These are phyloP conservation scores for Pissodes strobi DNA, from an alignment of 1,140 invertebrate genomes.

Conservation along the genomic window DNA sequence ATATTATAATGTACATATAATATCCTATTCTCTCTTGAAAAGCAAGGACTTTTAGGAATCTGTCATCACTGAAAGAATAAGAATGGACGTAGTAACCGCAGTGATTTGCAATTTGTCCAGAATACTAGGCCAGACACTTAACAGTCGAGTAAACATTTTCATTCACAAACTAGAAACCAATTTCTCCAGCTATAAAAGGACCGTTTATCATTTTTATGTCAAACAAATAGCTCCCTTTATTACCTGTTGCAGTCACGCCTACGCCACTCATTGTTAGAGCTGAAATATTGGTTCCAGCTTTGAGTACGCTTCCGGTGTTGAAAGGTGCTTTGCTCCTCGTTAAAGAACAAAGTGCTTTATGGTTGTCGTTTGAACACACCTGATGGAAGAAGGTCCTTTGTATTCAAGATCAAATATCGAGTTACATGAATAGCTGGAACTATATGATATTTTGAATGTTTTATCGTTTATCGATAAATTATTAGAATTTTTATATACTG, in stretches of 20 bases:
- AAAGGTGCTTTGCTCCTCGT: constrained; percentile 21
- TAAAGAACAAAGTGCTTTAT: neutral
- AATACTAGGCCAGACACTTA: neutral
- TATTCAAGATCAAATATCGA: constrained; percentile 1
- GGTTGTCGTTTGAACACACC: constrained; percentile 10
- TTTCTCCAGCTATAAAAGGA: constrained; percentile 28
- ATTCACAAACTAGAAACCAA: constrained; percentile 19
- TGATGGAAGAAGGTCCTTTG: neutral
- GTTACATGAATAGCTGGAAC: neutral
- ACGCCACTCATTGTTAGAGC: constrained; percentile 2
- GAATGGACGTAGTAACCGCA: constrained; percentile 1
- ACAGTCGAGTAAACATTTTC: constrained; percentile 32
- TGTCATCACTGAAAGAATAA: no score
- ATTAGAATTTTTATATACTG: no score
- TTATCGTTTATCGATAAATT: no score
- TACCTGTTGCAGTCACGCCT: constrained; percentile 29
- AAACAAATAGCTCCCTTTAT: constrained; percentile 35
- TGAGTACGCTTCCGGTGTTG: constrained; percentile 27
- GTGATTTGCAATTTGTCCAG: constrained; percentile 30
- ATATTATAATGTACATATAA: no score
- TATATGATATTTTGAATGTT: no score
- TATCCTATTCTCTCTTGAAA: no score
- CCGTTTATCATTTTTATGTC: constrained; percentile 39
- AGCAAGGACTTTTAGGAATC: no score
- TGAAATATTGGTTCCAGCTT: neutral